Base-by-base conservation (phyloP, 2,888 invertebrate species). In the Hoplodrina blanda region DNA sequence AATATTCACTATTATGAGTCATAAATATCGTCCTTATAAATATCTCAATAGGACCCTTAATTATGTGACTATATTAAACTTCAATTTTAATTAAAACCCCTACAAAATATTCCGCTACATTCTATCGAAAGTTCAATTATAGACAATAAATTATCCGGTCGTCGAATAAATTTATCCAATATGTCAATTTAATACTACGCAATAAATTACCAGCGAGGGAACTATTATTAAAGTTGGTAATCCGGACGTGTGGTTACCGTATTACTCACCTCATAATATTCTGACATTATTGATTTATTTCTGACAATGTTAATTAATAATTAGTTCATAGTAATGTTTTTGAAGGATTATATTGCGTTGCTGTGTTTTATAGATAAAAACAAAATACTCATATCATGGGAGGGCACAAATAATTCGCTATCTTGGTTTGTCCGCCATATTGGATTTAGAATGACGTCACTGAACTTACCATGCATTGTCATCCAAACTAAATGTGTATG, bases 161-260 rank as follows among this genome's bases (percentile, higher is more conserved):
- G 49, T 53, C 62, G 15, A 73, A 83, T 81, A 79, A 76, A 83
- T 76, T 81, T 62, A 81, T 76, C 62, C 71, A 55, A 53, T 56
- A 50, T 66, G 77, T 78, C 80, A 71, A 56, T 67, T 73, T 84
- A 73, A 80, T 73, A 64, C 69, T 66, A 11, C 46, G 50, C 76
- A 54, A 82, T 83, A 80, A 84, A 78, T 82, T 78, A 80, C 78
- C 66, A 41, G 46, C n/a, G 8, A 33, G 63, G 49, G 13, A 37
- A 67, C 68, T 78, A 67, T 73, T 72, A 80, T 74, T 74, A 49
- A 82, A 73, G 59, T 70, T 72, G n/a, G 25, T 82, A 82, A 80
- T 78, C 72, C 70, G 54, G 4, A 50, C 60, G 59, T 70, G 62
- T 78, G 67, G 81, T 56, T 73, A 81, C 62, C 50, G 44, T 67